These are phyloP conservation scores for Choloepus hoffmanni DNA, from an alignment of 2,113 vertebrate species.

Conservation along the genomic window DNA sequence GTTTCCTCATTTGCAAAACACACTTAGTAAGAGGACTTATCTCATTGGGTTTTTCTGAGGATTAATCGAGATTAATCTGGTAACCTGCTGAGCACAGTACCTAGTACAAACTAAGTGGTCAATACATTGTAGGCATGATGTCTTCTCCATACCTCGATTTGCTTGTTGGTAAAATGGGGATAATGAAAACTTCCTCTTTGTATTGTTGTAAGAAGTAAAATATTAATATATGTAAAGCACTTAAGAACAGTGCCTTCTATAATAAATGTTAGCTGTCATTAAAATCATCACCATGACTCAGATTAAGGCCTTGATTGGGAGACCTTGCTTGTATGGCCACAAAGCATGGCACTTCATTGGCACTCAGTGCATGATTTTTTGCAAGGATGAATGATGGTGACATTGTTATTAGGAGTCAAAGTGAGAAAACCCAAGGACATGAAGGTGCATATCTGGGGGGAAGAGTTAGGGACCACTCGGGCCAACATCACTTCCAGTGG, in stretches of 20 bases:
- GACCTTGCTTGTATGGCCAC: background rate
- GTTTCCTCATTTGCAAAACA: background rate
- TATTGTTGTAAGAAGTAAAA: background rate
- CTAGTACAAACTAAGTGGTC: background rate
- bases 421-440: background rate
- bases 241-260: background rate
- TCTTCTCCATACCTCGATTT: background rate
- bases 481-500: rapidly evolving
- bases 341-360: background rate
- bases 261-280: background rate
- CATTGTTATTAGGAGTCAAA: background rate
- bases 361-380: background rate
- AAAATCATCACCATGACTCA: background rate
- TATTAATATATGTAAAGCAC: background rate
- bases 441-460: rapidly evolving
- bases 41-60: background rate
- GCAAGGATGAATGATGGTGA: background rate
- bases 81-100: background rate
- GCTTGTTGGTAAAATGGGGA: background rate
- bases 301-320: too few relatives aligned
- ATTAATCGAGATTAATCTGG: slow-evolving; percentile 42
- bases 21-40: background rate
- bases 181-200: background rate
- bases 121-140: background rate
- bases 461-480: rapidly evolving